phyloP scores from a whole-genome alignment of 1,140 invertebrate genomes.

The Pantala flavescens region DNA sequence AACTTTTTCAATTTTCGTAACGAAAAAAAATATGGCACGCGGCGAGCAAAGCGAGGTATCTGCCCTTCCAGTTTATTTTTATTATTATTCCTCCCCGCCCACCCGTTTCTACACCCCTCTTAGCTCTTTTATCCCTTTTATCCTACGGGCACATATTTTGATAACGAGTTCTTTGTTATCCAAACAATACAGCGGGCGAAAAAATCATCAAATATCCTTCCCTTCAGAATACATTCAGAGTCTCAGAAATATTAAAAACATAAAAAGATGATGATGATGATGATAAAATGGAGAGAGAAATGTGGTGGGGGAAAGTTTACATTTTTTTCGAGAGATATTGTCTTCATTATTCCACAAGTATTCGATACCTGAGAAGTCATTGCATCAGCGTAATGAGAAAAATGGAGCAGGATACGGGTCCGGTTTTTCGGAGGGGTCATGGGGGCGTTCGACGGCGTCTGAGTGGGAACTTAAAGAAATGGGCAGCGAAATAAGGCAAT shows the following conservation, averaged over 20 bases:
- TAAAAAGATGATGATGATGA: conserved; percentile 10
- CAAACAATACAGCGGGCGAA: background rate
- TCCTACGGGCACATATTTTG: conserved; percentile 8
- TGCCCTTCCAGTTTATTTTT: too few species aligned
- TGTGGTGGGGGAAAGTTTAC: background rate
- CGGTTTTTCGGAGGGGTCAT: background rate
- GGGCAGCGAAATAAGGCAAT: background rate
- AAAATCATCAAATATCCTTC: conserved; percentile 9
- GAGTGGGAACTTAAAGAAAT: background rate
- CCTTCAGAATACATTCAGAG: background rate
- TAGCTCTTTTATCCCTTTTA: background rate
- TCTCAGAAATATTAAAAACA: conserved; percentile 6
- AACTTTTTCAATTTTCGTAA: conserved; percentile 4
- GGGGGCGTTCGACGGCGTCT: background rate
- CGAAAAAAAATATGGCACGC: background rate
- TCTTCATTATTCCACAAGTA: background rate
- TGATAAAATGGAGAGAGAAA: background rate
- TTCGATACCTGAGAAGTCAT: background rate
- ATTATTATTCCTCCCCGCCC: background rate
- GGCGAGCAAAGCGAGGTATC: background rate
- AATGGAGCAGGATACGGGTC: background rate
- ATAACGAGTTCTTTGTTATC: background rate
- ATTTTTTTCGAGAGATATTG: background rate
- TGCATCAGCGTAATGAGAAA: conserved; percentile 1
- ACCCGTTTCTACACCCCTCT: background rate